phyloP scores from a whole-genome alignment of 2,888 invertebrate genomes.

The Diogma glabrata region DNA sequence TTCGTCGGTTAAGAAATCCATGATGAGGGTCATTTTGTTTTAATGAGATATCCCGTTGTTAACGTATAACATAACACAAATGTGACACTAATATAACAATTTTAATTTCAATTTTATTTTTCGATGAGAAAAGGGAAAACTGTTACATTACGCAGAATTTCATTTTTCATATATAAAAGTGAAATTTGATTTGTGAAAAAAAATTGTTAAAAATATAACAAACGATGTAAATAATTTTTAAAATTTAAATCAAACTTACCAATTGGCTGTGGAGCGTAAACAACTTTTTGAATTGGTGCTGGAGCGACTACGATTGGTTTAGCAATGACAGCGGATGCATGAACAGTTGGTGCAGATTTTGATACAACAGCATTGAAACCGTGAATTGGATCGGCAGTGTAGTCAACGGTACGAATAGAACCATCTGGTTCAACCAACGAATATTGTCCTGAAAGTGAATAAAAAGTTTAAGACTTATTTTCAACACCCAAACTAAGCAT shows the following conservation, averaged over 20 bases:
- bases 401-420: slow-evolving; percentile 36
- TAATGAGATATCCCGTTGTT: too few relatives aligned
- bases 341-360: slow-evolving; percentile 35
- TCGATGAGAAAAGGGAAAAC: too few relatives aligned
- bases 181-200: slow-evolving; percentile 2
- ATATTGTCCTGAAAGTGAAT: slow-evolving; percentile 29
- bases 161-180: slow-evolving; percentile 7
- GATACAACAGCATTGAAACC: slow-evolving; percentile 37
- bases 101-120: too few relatives aligned
- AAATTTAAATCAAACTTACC: slow-evolving; percentile 2
- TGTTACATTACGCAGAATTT: too few relatives aligned
- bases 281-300: slow-evolving; percentile 12
- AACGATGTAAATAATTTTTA: background rate
- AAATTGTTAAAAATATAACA: slow-evolving; percentile 2
- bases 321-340: slow-evolving; percentile 30
- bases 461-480: too few relatives aligned
- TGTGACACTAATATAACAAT: too few relatives aligned
- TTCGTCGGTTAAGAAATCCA: too few relatives aligned
- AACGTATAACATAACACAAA: too few relatives aligned
- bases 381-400: slow-evolving; percentile 34
- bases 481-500: too few relatives aligned
- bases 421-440: slow-evolving; percentile 37
- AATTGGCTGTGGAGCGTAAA: slow-evolving; percentile 16
- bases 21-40: too few relatives aligned
- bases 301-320: slow-evolving; percentile 30